phyloP scores from a whole-genome alignment of 1,140 invertebrate genomes.

The Brachionus angularis region DNA sequence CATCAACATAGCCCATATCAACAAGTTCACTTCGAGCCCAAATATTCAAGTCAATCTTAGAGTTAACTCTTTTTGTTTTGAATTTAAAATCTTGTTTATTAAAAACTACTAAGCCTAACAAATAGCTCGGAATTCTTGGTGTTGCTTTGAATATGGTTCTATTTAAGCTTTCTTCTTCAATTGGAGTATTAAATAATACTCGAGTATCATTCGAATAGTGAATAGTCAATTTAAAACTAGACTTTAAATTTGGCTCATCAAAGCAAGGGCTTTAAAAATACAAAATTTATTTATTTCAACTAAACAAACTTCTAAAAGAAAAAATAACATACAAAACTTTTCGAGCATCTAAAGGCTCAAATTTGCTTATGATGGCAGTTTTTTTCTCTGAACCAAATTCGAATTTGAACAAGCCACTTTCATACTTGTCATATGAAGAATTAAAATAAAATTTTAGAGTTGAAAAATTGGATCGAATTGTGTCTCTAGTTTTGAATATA shows the following conservation, averaged over 20 bases:
- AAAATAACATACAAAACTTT: conserved; percentile 8
- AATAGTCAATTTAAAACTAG: background rate
- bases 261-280: conserved; percentile 31
- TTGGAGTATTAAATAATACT: conserved; percentile 7
- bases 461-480: background rate
- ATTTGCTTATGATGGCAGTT: conserved; percentile 7
- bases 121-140: conserved; percentile 1
- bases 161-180: background rate
- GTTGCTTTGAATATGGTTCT: background rate
- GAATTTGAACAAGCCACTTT: conserved; percentile 22
- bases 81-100: background rate
- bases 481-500: conserved; percentile 29
- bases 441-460: conserved; percentile 1
- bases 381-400: background rate
- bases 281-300: conserved; percentile 61
- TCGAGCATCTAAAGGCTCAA: conserved; percentile 38
- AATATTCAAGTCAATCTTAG: background rate
- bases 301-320: background rate
- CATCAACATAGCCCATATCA: conserved; percentile 4
- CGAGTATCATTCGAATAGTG: conserved; percentile 19
- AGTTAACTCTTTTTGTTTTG: background rate
- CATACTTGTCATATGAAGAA: conserved; percentile 4
- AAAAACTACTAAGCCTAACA: conserved; percentile 27
- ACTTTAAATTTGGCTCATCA: conserved; percentile 39
- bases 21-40: background rate